Evolutionary conservation across 2,888 invertebrate genomes (phyloP), one percentile per base, ranked within the genome.

Genomic region (Chelonus formosanus): DNA sequence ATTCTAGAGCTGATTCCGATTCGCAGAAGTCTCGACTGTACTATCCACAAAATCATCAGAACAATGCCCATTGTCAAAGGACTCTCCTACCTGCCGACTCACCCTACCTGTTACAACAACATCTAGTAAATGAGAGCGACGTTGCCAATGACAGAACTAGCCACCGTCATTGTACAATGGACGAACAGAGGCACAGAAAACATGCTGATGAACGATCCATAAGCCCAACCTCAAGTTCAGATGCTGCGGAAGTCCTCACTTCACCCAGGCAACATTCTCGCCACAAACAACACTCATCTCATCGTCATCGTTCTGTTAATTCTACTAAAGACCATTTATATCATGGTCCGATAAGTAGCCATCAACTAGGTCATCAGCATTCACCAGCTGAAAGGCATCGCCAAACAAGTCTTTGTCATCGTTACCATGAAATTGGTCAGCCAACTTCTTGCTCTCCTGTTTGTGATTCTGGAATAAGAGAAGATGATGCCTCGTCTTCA

Each of bases 351-450:
- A 53, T 65, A 8, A 44, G 52, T 43, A 36, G 34, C 36, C 44
- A 36, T 3, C 62, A 67, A 44, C 6, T 47, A 34, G 44, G 20
- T 3, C 59, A 65, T 60, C 64, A 64, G 40, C 44, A 56, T 36
- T 61, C 61, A 3, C 48, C 62, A 47, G 10, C 55, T 10, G 55
- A 44, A 3, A 34, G 47, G 8, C 57, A 62, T 36, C 58, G 57
- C 31, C 57, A 44, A 4, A 34, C 4, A 6, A 66, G 61, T 65
- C 10, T 56, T 34, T 67, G 66, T 48, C 62, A 67, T 58, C 58
- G 62, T 32, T 67, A 67, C 44, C 62, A 67, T 48, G 66, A 62
- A 52, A 67, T 67, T 52, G 61, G 56, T n/a, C 56, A 52, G 10
- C 57, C 62, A 5, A 31, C 53, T 3, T 67, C 66, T 0, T 63